Base-by-base conservation (phyloP, 2,797 vertebrate genomes). In the Melanotaenia parkinsoni region DNA sequence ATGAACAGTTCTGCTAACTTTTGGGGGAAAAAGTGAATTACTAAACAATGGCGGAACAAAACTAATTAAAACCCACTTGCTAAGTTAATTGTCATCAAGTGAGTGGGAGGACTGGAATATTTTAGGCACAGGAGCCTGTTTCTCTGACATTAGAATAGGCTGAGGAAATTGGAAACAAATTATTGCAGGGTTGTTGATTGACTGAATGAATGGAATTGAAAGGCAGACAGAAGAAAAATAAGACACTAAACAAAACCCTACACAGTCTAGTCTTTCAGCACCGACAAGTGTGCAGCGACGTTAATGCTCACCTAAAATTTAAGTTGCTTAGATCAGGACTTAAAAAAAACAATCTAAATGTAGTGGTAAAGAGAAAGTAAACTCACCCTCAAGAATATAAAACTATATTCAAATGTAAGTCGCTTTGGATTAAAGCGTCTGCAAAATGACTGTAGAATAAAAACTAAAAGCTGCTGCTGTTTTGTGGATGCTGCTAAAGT, bases 161-260 rank as follows among this genome's bases (percentile, higher is more conserved):
- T 47, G 76, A 50, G 62, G 73, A 72, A 87, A 88, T 80, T 50
- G 63, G 64, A 82, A 79, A 82, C 61, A 64, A 77, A 86, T 80
- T 13, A 82, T 81, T 43, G 54, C 76, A 22, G 54, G 3, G 1
- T 24, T 75, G 75, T 80, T 77, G 80, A 91, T 72, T 74, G 81
- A 84, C 53, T 70, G 66, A 77, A 75, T 54, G 58, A 81, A 74
- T 66, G 60, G 76, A 70, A 77, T 67, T 40, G 74, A 72, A 62
- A 68, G 58, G 62, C 3, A 1, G 59, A 63, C 59, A 68, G 33
- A 26, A 13, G 26, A 69, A 58, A 51, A 30, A 1, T 6, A 16
- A 22, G 65, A 71, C 6, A n/a, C 14, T 66, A 33, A 33, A 2
- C 62, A 40, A 63, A 18, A 50, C 18, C 4, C 13, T n/a, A 47